Base-by-base conservation (phyloP, 2,888 invertebrate genomes). In the Acronicta psi region DNA sequence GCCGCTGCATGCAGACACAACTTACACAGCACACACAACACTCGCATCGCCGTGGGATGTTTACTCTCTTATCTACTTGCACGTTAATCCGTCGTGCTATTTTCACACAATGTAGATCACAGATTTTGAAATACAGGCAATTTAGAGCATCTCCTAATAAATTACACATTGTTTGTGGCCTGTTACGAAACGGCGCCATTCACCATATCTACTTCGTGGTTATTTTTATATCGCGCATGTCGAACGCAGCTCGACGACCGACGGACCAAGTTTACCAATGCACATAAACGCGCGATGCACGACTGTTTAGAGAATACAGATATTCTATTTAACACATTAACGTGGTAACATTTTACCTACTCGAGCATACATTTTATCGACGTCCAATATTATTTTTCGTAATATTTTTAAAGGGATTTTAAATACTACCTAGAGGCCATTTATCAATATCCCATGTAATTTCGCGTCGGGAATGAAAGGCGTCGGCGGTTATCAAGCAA, bases 11-110 rank as follows among this genome's bases (percentile, higher is more conserved):
- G 59, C 65, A 63, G 61, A 59, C 65, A 46, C 64, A 64, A 50
- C 59, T n/a, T n/a, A 13, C 13, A 31, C 31, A 23, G 7, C 7
- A 7, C 25, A 25, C 1, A 25, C 25, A 11, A 29, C 29, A 45
- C 57, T 59, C 60, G 25, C 59, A 60, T 52, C 68, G 36, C 43
- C 86, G 90, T 91, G 86, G 86, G 87, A 81, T 85, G 88, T 87
- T 85, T 87, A 85, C 86, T 91, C 92, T 92, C 89, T 91, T 89
- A 91, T 92, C 90, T 86, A 82, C 78, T 80, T 81, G 84, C 81
- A 83, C 75, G 85, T 81, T 86, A 86, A 88, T 86, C 84, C 81
- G 73, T 72, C 84, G 86, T 80, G 86, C 88, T 90, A 89, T 90
- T 89, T 89, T 87, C 83, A 86, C 74, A 84, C 82, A 82, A 84